Evolutionary conservation across 2,888 invertebrate species (phyloP), one percentile per base, ranked within the genome.

Genomic region (Galeruca laticollis): DNA sequence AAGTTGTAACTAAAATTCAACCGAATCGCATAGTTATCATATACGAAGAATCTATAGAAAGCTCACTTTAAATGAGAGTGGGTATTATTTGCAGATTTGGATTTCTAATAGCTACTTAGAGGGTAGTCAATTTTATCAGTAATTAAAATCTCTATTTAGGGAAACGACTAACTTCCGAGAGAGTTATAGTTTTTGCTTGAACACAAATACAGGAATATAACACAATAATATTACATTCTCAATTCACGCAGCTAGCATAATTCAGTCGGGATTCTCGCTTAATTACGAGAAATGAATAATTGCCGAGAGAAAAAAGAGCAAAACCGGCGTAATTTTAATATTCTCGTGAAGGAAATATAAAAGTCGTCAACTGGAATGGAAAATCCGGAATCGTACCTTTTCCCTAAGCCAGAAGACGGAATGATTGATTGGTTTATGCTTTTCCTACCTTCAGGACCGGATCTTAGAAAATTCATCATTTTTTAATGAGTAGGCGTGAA

Each of bases 201-300:
- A 51, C 43, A 49, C 59, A 37, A 66, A 66, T 49, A 52, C 66
- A 65, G 49, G 13, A 65, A 37, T 37, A 59, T 35, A 65, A 66
- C 51, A 66, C 51, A 49, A 56, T 57, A 60, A 66, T 66, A 66
- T 59, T 59, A 59, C 66, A 66, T 66, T 59, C 31, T 13, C 6
- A 40, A 70, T 66, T 60, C 70, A 60, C 65, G 71, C 43, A 64
- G 60, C 70, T 35, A 57, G 72, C 69, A 74, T 75, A 74, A 76
- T 75, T 72, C 76, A 72, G 73, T 72, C 69, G 54, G 70, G 59
- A 73, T 15, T 69, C 72, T 65, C 75, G 72, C 77, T 78, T 78
- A 78, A 78, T 78, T 78, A 78, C 76, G 69, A 78, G 76, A 75
- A 78, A 78, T 78, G 77, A 78, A 77, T 78, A 77, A 78, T 78